Evolutionary conservation across 2,797 vertebrate genomes (phyloP), one percentile per base, ranked within the genome.

Genomic region (Chelonia mydas): DNA sequence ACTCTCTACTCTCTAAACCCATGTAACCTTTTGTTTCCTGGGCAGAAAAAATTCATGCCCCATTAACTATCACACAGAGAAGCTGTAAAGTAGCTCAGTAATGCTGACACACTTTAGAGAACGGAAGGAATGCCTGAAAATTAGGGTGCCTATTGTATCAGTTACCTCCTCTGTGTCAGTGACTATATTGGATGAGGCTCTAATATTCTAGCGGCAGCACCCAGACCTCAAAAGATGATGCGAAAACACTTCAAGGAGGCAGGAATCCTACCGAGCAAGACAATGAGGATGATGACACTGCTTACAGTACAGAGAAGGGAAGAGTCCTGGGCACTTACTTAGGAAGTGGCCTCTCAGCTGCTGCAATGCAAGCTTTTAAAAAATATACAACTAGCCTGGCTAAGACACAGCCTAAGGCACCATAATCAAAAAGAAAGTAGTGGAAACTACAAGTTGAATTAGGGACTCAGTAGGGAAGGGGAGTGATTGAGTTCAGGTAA

Each of bases 351-450:
- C 59, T 50, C 41, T 16, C 1, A 45, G 41, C 28, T 77, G 74
- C 87, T 47, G 5, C 74, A n/a, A 5, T 17, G 7, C 15, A 5
- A n/a, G 16, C 7, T 65, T 65, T 65, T 17, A 17, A 51, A 49
- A 77, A 77, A 31, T 2, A 77, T 28, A 47, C 13, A 50, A 8
- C 33, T 19, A 9, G 61, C 13, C 33, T 65, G 33, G 33, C 33
- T n/a, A 65, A 33, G 61, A 9, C 33, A n/a, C 33, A 33, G 33
- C 28, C 28, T n/a, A 50, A 28, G 28, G 21, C 31, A 50, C 54
- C 15, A 74, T 50, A 74, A 5, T 28, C 27, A 49, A 41, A 79
- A 12, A 16, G 6, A 17, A 1, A 1, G 28, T 0, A 0, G 50
- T 65, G 33, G 33, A 27, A 47, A 45, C 76, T 28, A 28, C 37